These are phyloP conservation scores for Beaufortia kweichowensis DNA, from an alignment of 2,113 vertebrate genomes.

Conservation along the genomic window DNA sequence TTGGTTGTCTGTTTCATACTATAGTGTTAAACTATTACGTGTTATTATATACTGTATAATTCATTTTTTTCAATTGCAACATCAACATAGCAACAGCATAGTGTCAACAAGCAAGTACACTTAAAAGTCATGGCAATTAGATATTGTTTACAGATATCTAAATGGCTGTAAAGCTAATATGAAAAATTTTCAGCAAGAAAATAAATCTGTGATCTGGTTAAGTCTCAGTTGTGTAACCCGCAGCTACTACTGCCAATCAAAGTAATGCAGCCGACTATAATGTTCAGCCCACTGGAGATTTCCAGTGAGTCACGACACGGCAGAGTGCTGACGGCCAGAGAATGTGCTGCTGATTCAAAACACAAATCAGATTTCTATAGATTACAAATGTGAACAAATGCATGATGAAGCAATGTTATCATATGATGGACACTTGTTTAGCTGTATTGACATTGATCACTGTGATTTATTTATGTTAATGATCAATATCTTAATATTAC, in stretches of 20 bases:
- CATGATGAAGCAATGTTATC: neutral
- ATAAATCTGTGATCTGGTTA: neutral
- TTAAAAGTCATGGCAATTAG: no score
- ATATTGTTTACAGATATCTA: neutral
- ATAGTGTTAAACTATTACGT: no score
- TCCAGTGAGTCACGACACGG: neutral
- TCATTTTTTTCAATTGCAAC: no score
- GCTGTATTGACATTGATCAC: neutral
- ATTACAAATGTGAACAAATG: conserved; percentile 19
- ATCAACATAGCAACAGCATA: no score
- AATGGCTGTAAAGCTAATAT: neutral
- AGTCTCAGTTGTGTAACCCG: conserved; percentile 18
- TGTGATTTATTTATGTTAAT: neutral
- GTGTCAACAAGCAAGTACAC: no score
- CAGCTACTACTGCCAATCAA: conserved; percentile 32
- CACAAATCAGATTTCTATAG: conserved; percentile 17
- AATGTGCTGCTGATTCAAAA: conserved; percentile 27
- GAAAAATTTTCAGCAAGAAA: neutral
- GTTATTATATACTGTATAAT: no score
- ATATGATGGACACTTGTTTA: neutral
- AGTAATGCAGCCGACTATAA: conserved; percentile 25
- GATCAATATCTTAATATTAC: neutral
- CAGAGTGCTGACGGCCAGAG: neutral
- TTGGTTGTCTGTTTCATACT: no score
- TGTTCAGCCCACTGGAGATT: conserved; percentile 43